Percentiles rank a stretch among this genome's conserved stretches.
phyloP scores from a whole-genome alignment of 2,113 vertebrate species.

The Perccottus glenii region DNA sequence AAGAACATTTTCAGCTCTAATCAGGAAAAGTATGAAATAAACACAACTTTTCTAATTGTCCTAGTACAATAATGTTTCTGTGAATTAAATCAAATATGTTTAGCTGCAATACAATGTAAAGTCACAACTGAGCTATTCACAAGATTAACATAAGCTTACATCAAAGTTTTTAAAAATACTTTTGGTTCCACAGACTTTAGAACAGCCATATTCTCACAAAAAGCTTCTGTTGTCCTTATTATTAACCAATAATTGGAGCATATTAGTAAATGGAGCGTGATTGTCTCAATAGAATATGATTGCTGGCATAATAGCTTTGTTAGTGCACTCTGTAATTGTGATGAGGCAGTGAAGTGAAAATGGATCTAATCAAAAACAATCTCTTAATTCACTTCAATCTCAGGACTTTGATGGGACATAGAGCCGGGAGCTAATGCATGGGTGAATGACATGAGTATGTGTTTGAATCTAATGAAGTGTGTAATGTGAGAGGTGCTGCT shows the following conservation, averaged over 20 bases:
- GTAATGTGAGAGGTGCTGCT: constrained; percentile 61
- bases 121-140: not conserved
- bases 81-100: constrained; percentile 20
- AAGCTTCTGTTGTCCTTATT: constrained; percentile 25
- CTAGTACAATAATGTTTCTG: constrained; percentile 9
- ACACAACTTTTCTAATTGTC: constrained; percentile 24
- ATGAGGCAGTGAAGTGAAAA: constrained; percentile 62
- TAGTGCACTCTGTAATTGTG: constrained; percentile 59
- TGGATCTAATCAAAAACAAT: constrained; percentile 70
- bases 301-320: constrained; percentile 56
- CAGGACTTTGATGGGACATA: constrained; percentile 59
- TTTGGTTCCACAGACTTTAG: not conserved
- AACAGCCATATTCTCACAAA: constrained; percentile 5
- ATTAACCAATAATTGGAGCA: constrained; percentile 55
- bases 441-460: constrained; percentile 57
- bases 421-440: constrained; percentile 50
- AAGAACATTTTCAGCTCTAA: not conserved
- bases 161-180: no score
- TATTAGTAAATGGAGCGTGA: constrained; percentile 51
- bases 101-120: not conserved
- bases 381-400: constrained; percentile 67
- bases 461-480: constrained; percentile 65
- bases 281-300: constrained; percentile 60
- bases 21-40: constrained; percentile 23
- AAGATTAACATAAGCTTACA: no score